Base-by-base conservation (phyloP, 1,140 invertebrate genomes). In the Achatina immaculata region DNA sequence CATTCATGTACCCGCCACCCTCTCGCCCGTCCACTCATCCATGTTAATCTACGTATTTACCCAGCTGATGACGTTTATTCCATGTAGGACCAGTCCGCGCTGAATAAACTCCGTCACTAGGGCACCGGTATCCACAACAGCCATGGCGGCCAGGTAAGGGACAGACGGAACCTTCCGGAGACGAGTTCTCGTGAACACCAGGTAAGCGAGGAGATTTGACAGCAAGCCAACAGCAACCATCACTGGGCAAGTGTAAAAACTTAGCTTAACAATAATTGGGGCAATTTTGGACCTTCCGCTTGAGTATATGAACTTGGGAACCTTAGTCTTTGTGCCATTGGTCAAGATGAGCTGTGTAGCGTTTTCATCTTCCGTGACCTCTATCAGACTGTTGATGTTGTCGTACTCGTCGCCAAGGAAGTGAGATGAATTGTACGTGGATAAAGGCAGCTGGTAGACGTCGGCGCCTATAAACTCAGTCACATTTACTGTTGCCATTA, bases 121-220 rank as follows among this genome's bases (percentile, higher is more conserved):
- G 74, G 92, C 94, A 4, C 92, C 91, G 36, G 92, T 92, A 82
- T 94, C 93, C 0, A 93, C 91, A 0, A 89, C 90, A 1, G 93
- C 92, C 28, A 94, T 85, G 0, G 93, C 93, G 0, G 93, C 93
- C 42, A 94, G 81, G 76, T 94, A 94, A 38, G 93, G 93, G 58
- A 93, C 93, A 0, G 93, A 94, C 65, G 93, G 93, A 0, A 93
- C 86, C 86, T 93, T 91, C 74, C 92, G 92, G 0, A 94, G 82
- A 76, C 93, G 92, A 0, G 93, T 93, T 55, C 91, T 91, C 0
- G 93, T 85, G 80, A 94, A 94, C 0, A 94, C 93, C 0, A 93
- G 81, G 83, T 93, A 93, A 1, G 91, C 92, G 2, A 94, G 62
- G 0, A 93, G 73, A 78, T 94, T 94, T 0, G 93, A 92, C 0